Base-by-base conservation (phyloP, 1,140 invertebrate species). In the Drosophila albomicans region DNA sequence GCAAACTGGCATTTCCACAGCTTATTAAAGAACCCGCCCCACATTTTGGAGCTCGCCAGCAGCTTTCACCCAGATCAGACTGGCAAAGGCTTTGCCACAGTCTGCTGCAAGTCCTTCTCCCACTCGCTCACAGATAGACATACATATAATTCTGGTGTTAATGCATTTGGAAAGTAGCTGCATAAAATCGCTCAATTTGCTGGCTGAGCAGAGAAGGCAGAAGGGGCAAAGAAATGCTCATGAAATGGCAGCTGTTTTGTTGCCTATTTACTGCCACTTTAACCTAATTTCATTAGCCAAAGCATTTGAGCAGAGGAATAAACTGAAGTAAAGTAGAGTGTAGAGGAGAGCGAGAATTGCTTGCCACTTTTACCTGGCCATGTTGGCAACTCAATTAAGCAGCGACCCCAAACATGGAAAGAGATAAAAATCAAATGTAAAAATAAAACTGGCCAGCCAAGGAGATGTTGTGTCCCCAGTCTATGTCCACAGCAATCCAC, bases 241-340 rank as follows among this genome's bases (percentile, higher is more conserved):
- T 30, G 43, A 71, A 61, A 43, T 10, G 54, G 49, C 79, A 70
- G 48, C 77, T 77, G 76, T 70, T 79, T 81, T 70, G 61, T 74
- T 66, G 78, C 72, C 84, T 79, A 80, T 88, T 87, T 80, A 88
- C 77, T 80, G 70, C 84, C 77, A 79, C 78, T 88, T 88, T 89
- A 88, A 81, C 80, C 84, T 89, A 88, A 88, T 88, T 88, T 78
- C 67, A 89, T 84, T 75, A 84, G 74, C 65, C 32, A 61, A 61
- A 61, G 35, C 41, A 35, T 3, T 30, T 25, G 20, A 0, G 20
- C 20, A 25, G 20, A 25, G 45, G n/a, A 51, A 16, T 35, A 28
- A 16, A 15, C 10, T 25, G 28, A 16, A 32, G 10, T n/a, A 52
- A 30, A 28, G 63, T 1, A 25, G n/a, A 15, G 8, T 15, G n/a